Evolutionary conservation across 2,113 vertebrate genomes (phyloP).

Genomic region (Sylvilagus bachmani): DNA sequence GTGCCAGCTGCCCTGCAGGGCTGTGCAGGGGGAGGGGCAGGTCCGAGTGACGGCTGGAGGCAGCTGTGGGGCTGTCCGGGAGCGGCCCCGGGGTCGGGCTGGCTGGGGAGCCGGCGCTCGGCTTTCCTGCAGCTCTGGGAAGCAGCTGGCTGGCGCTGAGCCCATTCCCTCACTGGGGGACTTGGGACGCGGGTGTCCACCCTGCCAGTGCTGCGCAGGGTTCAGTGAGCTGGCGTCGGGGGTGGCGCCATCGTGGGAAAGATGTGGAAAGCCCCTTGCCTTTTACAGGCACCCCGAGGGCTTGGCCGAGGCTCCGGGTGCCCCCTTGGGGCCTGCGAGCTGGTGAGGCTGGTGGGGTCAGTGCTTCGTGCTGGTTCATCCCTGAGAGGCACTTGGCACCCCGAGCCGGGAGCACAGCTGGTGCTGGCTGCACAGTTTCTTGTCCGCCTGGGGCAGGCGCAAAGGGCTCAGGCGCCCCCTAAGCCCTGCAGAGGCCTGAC

Average conservation of each 20-base stretch:
- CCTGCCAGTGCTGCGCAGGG: neutral
- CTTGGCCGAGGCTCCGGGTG: neutral
- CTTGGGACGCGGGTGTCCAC: neutral
- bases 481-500: rapidly evolving
- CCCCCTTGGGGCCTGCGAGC: neutral
- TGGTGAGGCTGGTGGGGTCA: neutral
- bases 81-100: neutral
- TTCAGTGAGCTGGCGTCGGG: neutral
- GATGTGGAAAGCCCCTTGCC: neutral
- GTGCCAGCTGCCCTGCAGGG: neutral
- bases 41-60: neutral
- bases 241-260: neutral
- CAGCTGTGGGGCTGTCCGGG: neutral
- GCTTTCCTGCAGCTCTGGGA: neutral
- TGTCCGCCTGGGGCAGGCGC: neutral
- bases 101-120: neutral
- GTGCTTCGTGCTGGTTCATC: neutral
- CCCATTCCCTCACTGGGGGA: conserved; percentile 6
- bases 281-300: neutral
- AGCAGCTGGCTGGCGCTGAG: neutral
- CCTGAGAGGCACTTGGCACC: neutral
- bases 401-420: neutral
- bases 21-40: neutral
- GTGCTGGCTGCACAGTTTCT: neutral
- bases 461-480: neutral